Evolutionary conservation across 1,140 invertebrate genomes (phyloP), one percentile per base, ranked within the genome.

Genomic region (Diabrotica virgifera): DNA sequence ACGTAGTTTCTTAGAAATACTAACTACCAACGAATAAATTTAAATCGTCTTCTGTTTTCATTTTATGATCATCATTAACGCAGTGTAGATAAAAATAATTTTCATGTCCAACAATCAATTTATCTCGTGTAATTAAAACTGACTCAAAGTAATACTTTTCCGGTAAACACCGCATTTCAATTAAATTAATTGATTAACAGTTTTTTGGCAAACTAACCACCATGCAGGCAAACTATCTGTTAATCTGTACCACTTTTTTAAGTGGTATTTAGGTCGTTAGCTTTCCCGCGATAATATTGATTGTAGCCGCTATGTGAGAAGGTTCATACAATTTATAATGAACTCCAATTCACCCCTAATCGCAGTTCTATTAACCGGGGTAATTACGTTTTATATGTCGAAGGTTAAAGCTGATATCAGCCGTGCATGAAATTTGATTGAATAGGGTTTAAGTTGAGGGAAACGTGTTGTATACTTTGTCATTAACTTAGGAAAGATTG

Each of bases 261-360:
- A 50, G 50, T 60, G 59, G 59, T 60, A 60, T 60, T 60, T 60
- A 51, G 59, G 59, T 60, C 55, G 24, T 57, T 36, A 57, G 55
- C n/a, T 57, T 57, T 37, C 24, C 24, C 36, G 55, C 24, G 11
- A 40, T 36, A 12, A 7, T 57, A 57, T 57, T 36, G 55, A 57
- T 57, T 57, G 9, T 36, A 36, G 36, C 55, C 55, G 35, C 37
- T 57, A 36, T 57, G 35, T 57, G 55, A 57, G 36, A 6, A 6
- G 24, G 35, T 36, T 35, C 36, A 57, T 36, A 38, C 40, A 46
- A 46, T 46, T 46, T 46, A 46, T 46, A 46, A 46, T 46, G 40
- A 57, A 36, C 24, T n/a, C 55, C 36, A 36, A 57, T 57, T 57
- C 55, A 36, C 55, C n/a, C 35, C 36, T 53, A 13, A 53, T 53